Evolutionary conservation across 2,797 vertebrate species (phyloP).

Genomic region (Spheniscus humboldti): DNA sequence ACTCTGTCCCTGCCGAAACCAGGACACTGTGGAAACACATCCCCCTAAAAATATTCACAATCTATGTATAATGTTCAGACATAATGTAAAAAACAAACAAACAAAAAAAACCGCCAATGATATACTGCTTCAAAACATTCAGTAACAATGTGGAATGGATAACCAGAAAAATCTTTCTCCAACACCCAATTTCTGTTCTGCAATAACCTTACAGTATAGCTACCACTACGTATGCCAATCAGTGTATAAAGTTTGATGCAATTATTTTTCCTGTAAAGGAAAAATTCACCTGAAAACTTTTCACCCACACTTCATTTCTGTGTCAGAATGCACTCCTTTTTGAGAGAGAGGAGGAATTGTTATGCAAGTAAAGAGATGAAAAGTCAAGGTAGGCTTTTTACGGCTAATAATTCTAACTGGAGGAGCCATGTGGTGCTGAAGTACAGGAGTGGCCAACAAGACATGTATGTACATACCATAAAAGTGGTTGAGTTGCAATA

Average conservation of each 20-base stretch:
- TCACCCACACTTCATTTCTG: not conserved
- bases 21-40: not conserved
- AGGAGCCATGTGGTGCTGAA: not conserved
- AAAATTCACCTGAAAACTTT: not conserved
- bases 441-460: not conserved
- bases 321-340: not conserved
- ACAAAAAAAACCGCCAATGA: not conserved
- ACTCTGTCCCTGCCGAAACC: too few species aligned
- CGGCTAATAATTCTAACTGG: not conserved
- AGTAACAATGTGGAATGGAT: not conserved
- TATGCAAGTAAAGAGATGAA: not conserved
- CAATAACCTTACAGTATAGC: not conserved
- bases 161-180: not conserved
- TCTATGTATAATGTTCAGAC: not conserved
- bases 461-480: not conserved
- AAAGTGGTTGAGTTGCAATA: not conserved
- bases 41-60: not conserved
- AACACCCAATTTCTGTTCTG: not conserved
- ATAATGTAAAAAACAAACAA: not conserved
- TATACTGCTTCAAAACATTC: not conserved
- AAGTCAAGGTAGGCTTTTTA: not conserved
- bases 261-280: not conserved
- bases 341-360: not conserved
- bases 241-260: not conserved
- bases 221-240: not conserved